These are phyloP conservation scores for Cantharis lateralis DNA, from an alignment of 2,888 invertebrate genomes.

Conservation along the genomic window DNA sequence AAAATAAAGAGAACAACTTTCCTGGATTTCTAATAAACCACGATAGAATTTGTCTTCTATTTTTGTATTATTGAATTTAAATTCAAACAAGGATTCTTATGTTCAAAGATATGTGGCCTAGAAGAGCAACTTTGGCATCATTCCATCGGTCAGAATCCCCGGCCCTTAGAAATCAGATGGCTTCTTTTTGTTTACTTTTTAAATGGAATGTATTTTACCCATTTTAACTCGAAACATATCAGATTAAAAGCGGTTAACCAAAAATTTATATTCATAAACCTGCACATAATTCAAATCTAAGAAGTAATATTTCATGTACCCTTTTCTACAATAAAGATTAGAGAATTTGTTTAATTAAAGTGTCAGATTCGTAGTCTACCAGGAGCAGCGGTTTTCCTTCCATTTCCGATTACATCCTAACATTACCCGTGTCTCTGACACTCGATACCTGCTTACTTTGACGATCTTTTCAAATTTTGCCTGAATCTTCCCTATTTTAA, in stretches of 20 bases:
- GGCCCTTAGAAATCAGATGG: too few species aligned
- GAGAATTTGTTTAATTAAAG: conserved; percentile 24
- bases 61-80: too few species aligned
- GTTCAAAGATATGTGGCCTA: too few species aligned
- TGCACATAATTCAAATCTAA: conserved; percentile 8
- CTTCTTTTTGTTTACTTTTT: too few species aligned
- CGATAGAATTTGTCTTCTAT: too few species aligned
- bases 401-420: conserved; percentile 12
- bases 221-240: neutral
- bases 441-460: neutral
- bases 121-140: too few species aligned
- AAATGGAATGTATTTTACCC: neutral
- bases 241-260: conserved; percentile 1
- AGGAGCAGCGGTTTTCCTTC: conserved; percentile 15
- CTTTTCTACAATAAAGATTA: conserved; percentile 19
- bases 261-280: conserved; percentile 2
- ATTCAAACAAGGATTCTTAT: too few species aligned
- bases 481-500: neutral
- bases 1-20: too few species aligned
- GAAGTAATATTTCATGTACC: conserved; percentile 19
- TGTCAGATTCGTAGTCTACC: conserved; percentile 17
- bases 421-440: conserved; percentile 12
- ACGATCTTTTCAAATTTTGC: neutral
- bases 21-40: too few species aligned
- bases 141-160: too few species aligned